Conservation (phyloP, 2,888 invertebrate species). For the Pristionchus mayeri region DNA sequence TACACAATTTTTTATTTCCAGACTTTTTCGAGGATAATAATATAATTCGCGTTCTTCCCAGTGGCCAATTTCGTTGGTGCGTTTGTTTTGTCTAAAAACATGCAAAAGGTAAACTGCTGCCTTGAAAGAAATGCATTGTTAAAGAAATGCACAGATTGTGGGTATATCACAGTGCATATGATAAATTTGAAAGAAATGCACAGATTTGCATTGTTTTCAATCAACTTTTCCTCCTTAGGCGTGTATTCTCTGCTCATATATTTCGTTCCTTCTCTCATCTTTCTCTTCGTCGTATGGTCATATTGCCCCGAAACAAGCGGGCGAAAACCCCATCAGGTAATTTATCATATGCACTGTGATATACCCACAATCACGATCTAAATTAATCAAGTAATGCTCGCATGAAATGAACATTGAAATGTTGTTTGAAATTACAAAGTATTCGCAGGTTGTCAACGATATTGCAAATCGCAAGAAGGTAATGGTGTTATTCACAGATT, state of each 20-base stretch:
- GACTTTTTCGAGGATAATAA: conserved; percentile 60
- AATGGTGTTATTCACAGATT: conserved; percentile 8
- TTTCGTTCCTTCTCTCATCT: not conserved
- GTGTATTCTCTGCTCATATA: not conserved
- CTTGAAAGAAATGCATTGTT: not conserved
- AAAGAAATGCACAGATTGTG: not conserved
- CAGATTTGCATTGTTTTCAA: not conserved
- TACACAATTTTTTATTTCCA: conserved; percentile 50
- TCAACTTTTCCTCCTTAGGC: not conserved
- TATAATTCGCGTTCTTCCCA: conserved; percentile 64
- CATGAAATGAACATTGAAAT: not conserved
- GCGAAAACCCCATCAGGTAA: not conserved
- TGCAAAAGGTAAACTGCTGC: too few species aligned
- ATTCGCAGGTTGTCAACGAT: not conserved
- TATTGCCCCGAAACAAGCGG: not conserved
- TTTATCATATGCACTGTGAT: not conserved
- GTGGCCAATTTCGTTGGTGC: conserved; percentile 59
- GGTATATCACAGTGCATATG: too few species aligned
- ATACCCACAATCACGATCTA: not conserved
- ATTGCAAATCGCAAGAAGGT: not conserved
- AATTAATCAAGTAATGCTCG: not conserved
- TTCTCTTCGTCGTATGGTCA: not conserved
- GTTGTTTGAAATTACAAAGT: too few species aligned
- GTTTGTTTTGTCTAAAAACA: too few species aligned
- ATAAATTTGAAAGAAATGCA: too few species aligned